Conservation (phyloP, 2,797 vertebrate species). For the Hozukius guyotensis region DNA sequence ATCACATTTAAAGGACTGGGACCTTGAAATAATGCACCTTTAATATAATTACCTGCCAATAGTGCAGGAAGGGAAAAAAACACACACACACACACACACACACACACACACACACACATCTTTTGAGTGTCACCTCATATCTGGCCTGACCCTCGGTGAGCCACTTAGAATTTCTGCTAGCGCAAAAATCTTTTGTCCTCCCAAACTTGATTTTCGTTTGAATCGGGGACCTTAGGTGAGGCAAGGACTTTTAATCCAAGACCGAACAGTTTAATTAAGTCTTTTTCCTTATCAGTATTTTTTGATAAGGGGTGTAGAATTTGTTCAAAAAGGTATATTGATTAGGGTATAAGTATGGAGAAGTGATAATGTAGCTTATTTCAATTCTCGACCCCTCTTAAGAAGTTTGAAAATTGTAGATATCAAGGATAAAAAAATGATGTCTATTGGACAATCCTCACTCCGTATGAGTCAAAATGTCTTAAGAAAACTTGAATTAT, state of each 20-base stretch:
- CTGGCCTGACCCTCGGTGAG: conserved; percentile 65
- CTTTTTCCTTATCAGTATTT: conserved; percentile 49
- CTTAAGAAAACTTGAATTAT: not conserved
- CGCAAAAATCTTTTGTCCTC: conserved; percentile 65
- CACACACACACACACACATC: conserved; percentile 27
- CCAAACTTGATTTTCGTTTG: conserved; percentile 59
- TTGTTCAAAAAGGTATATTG: conserved; percentile 43
- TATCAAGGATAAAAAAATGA: not conserved
- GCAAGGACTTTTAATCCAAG: conserved; percentile 46
- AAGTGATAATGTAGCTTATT: conserved; percentile 22
- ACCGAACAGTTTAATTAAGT: conserved; percentile 49
- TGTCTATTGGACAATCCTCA: not conserved
- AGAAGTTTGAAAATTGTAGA: not conserved
- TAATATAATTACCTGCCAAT: conserved; percentile 79
- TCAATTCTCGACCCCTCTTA: not conserved
- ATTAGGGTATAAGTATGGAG: conserved; percentile 25
- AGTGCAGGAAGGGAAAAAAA: conserved; percentile 30
- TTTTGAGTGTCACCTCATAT: conserved; percentile 73
- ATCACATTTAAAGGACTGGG: conserved; percentile 76
- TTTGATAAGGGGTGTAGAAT: conserved; percentile 44
- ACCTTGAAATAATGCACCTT: conserved; percentile 82
- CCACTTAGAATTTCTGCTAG: conserved; percentile 67
- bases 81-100: conserved; percentile 21
- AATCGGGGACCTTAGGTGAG: conserved; percentile 33
- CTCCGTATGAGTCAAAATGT: not conserved